Conservation (phyloP, 2,113 vertebrate genomes). For the Caranx ignobilis region DNA sequence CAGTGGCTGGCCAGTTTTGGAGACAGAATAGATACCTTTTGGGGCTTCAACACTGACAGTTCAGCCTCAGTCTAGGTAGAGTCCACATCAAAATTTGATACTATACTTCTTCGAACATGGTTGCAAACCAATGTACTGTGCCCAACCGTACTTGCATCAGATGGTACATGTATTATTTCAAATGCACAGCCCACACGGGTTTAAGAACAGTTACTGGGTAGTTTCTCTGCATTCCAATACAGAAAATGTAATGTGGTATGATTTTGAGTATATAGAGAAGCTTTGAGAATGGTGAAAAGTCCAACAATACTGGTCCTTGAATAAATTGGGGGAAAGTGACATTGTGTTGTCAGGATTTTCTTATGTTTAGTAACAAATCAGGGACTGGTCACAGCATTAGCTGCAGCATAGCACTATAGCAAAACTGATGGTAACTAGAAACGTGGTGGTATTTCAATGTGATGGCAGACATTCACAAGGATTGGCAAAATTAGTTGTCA, state of each 20-base stretch:
- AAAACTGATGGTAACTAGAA: background rate
- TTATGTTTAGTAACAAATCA: background rate
- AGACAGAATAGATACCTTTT: conserved; percentile 47
- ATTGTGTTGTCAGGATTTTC: background rate
- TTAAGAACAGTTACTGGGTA: background rate
- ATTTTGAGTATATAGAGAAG: background rate
- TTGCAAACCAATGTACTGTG: conserved; percentile 3
- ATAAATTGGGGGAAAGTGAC: background rate
- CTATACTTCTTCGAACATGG: background rate
- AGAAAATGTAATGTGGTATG: background rate
- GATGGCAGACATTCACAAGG: background rate
- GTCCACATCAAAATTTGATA: conserved; percentile 25
- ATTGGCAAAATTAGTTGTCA: background rate
- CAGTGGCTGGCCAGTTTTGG: conserved; percentile 37
- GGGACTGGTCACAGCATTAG: background rate
- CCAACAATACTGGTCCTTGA: background rate
- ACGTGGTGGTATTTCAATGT: background rate
- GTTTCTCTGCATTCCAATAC: background rate
- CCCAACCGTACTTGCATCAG: background rate
- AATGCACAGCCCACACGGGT: background rate
- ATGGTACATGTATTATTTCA: background rate
- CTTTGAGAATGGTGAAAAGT: background rate
- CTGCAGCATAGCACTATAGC: background rate
- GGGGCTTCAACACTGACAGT: conserved; percentile 42
- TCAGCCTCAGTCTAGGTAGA: conserved; percentile 7